Evolutionary conservation across 35 echinoderm and acorn worm genomes (phyloP).

Genomic region (Patiria miniata): DNA sequence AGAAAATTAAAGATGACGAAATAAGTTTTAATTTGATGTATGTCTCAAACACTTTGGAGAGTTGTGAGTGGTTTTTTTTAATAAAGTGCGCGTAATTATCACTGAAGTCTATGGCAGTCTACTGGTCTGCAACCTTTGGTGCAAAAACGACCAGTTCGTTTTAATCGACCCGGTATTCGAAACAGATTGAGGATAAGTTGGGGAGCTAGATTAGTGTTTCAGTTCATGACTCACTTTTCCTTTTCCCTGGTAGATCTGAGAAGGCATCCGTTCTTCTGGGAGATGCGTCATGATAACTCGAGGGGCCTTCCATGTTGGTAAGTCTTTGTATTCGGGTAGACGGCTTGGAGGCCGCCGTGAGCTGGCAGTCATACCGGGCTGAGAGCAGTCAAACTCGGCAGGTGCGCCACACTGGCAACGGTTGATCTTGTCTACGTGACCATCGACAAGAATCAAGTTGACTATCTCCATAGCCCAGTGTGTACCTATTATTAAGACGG

Average conservation of each 20-base stretch:
- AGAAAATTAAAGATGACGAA: too few relatives aligned
- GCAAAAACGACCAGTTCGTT: too few relatives aligned
- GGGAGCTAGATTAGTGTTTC: neutral
- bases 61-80: too few relatives aligned
- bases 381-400: constrained; percentile 25
- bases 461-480: constrained; percentile 35
- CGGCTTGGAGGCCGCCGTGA: too few relatives aligned
- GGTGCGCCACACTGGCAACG: neutral
- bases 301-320: neutral
- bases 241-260: constrained; percentile 31
- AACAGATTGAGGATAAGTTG: too few relatives aligned
- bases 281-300: constrained; percentile 28
- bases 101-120: too few relatives aligned
- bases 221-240: constrained; percentile 12
- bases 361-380: neutral
- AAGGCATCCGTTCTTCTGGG: constrained; percentile 32
- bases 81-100: too few relatives aligned
- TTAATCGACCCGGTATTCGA: too few relatives aligned
- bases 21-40: too few relatives aligned
- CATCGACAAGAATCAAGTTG: constrained; percentile 11
- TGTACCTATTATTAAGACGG: constrained; percentile 26
- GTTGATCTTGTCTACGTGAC: neutral
- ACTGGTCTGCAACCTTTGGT: too few relatives aligned
- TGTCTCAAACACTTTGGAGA: too few relatives aligned
- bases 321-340: neutral